A percentile compares a stretch with the other conserved stretches of the same genome.
Conservation (phyloP, 2,797 vertebrate genomes). For the Tokudaia tokunoshimensis region DNA sequence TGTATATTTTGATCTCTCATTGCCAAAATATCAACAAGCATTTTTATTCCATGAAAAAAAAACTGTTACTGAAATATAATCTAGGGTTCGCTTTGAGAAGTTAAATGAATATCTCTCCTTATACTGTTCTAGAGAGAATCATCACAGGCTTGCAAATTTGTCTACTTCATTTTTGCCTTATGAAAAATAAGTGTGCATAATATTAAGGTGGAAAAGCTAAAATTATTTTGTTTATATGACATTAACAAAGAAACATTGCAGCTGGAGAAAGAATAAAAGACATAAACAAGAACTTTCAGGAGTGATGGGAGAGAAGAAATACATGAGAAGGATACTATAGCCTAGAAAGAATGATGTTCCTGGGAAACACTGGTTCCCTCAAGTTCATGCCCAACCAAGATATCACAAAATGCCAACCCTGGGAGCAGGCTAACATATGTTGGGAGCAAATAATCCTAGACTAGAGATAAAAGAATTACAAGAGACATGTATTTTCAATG, state of each 20-base stretch:
- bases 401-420: background rate
- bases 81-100: background rate
- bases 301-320: background rate
- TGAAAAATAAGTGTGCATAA: background rate
- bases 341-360: background rate
- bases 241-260: background rate
- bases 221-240: background rate
- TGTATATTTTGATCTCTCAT: background rate
- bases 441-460: background rate
- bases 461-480: background rate
- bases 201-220: background rate
- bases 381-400: background rate
- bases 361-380: background rate
- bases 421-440: background rate
- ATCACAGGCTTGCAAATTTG: background rate
- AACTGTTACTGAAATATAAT: background rate
- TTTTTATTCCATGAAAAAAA: background rate
- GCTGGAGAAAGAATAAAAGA: background rate
- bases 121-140: background rate
- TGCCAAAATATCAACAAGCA: background rate
- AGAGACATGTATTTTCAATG: background rate
- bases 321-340: accelerated
- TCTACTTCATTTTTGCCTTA: background rate
- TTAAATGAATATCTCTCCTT: background rate
- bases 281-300: background rate